phyloP scores from a whole-genome alignment of 1,140 invertebrate species.

The Ephestia elutella region DNA sequence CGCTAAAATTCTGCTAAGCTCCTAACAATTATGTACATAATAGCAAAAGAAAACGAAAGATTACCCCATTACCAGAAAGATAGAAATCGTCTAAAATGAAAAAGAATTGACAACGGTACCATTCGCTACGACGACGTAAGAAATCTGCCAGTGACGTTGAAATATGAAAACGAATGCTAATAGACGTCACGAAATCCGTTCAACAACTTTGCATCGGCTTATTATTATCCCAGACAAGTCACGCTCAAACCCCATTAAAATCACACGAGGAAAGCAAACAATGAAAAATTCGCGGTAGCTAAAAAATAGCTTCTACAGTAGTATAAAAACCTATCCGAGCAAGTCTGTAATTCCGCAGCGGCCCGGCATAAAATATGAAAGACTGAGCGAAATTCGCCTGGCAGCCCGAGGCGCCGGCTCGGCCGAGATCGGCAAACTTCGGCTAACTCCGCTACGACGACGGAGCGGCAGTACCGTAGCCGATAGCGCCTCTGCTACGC shows the following conservation, averaged over 20 bases:
- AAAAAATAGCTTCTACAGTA: slow-evolving; percentile 52
- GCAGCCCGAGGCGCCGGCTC: slow-evolving; percentile 38
- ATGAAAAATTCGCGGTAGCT: slow-evolving; percentile 54
- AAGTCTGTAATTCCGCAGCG: slow-evolving; percentile 65
- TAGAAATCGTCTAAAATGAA: background rate
- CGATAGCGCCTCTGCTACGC: slow-evolving; percentile 24
- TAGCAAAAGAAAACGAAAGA: background rate
- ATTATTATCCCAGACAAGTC: slow-evolving; percentile 22
- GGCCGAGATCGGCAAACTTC: slow-evolving; percentile 35
- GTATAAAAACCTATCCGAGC: slow-evolving; percentile 66
- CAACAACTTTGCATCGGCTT: background rate
- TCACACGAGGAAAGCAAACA: slow-evolving; percentile 57
- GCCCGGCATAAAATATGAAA: slow-evolving; percentile 72
- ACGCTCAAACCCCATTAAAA: slow-evolving; percentile 46
- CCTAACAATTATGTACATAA: no score
- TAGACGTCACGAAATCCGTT: slow-evolving; percentile 4
- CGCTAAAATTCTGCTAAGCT: no score
- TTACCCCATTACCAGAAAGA: background rate
- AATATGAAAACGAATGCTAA: slow-evolving; percentile 2
- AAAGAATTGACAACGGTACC: background rate
- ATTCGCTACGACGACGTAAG: slow-evolving; percentile 15
- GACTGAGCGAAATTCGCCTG: slow-evolving; percentile 56
- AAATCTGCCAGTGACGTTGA: background rate
- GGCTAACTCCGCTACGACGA: slow-evolving; percentile 46
- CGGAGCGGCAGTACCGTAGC: slow-evolving; percentile 66